phyloP scores from a whole-genome alignment of 2,797 vertebrate genomes.

The Arctocebus calabarensis region DNA sequence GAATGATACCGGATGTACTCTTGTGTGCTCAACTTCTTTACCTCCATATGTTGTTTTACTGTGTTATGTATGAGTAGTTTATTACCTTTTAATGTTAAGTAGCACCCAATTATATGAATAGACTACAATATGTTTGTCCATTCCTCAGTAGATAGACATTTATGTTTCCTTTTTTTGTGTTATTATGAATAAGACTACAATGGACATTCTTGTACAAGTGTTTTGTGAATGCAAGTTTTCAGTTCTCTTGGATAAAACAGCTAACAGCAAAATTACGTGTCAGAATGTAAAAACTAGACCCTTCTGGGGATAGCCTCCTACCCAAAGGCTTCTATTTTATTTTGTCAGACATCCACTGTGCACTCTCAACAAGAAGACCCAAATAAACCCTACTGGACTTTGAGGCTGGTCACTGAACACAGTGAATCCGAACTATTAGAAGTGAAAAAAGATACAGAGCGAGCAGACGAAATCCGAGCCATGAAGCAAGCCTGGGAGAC shows the following conservation, averaged over 20 bases:
- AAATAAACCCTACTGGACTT: conserved; percentile 90
- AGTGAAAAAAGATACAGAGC: conserved; percentile 92
- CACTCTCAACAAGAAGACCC: conserved; percentile 84
- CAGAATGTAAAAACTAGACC: not conserved
- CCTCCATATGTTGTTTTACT: not conserved
- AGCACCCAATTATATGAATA: not conserved
- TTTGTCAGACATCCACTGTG: not conserved
- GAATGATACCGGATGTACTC: not conserved
- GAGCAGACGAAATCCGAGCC: conserved; percentile 92
- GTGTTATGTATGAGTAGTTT: not conserved
- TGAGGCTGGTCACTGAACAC: conserved; percentile 91
- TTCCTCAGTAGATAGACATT: not conserved
- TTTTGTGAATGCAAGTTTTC: not conserved
- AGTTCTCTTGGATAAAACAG: not conserved
- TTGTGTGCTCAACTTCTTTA: not conserved
- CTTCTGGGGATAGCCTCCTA: not conserved
- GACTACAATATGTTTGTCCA: not conserved
- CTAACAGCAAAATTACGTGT: not conserved
- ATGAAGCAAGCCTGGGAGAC: conserved; percentile 94
- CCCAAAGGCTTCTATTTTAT: not conserved
- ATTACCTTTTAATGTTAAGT: not conserved
- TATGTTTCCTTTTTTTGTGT: not conserved
- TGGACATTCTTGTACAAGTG: not conserved
- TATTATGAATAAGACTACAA: not conserved
- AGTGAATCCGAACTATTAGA: conserved; percentile 87